phyloP scores from a whole-genome alignment of 2,888 invertebrate species.

The Cosmia trapezina region DNA sequence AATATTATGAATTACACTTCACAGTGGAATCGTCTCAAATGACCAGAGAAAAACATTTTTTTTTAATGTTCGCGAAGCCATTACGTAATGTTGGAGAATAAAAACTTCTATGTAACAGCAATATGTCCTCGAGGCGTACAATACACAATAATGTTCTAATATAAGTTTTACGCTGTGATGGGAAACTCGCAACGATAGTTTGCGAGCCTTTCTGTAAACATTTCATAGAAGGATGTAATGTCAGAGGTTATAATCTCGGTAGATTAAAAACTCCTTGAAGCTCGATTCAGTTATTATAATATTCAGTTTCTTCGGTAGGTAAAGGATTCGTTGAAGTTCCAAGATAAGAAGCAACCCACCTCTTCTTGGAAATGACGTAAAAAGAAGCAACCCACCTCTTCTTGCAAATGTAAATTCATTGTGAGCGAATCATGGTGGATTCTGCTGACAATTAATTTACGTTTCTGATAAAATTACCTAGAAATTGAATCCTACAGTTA shows the following conservation, averaged over 20 bases:
- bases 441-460: too few species aligned
- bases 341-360: not conserved
- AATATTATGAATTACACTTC: not conserved
- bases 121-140: conserved; percentile 47
- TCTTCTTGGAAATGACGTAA: conserved; percentile 14
- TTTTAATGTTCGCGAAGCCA: conserved; percentile 20
- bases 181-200: conserved; percentile 47
- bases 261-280: conserved; percentile 1
- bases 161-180: conserved; percentile 56
- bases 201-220: conserved; percentile 36
- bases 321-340: conserved; percentile 5
- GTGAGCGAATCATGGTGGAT: not conserved
- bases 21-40: not conserved
- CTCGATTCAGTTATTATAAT: not conserved
- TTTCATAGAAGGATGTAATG: conserved; percentile 29
- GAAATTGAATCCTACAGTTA: not conserved
- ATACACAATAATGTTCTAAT: conserved; percentile 54
- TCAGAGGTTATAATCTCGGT: conserved; percentile 16
- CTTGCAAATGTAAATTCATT: conserved; percentile 19
- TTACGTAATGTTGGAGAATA: conserved; percentile 32
- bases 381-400: not conserved
- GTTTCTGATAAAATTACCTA: conserved; percentile 1
- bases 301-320: not conserved
- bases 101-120: conserved; percentile 40
- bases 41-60: conserved; percentile 15